Percentiles rank a stretch among this genome's conserved stretches.
Evolutionary conservation across 1,140 invertebrate species (phyloP).

Genomic region (Drosophila sp.): DNA sequence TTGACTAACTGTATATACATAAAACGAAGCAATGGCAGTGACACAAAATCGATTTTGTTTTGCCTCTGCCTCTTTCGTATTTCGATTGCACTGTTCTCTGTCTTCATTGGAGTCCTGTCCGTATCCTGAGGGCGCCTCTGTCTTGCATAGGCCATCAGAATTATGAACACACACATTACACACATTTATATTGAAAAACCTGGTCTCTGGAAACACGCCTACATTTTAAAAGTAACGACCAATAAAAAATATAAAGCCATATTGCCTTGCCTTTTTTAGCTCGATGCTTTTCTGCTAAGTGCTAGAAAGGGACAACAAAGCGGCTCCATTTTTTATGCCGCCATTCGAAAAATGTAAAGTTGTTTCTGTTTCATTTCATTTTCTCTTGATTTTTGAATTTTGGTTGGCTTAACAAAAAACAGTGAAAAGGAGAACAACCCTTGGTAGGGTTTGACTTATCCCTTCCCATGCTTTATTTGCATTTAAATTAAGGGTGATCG

Average conservation of each 20-base stretch:
- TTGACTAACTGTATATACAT: constrained; percentile 25
- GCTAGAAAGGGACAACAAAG: constrained; percentile 9
- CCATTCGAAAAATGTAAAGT: constrained; percentile 51
- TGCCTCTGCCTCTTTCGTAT: constrained; percentile 6
- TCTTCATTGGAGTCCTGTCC: constrained; percentile 9
- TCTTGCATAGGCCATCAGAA: constrained; percentile 46
- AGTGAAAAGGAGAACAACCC: constrained; percentile 10
- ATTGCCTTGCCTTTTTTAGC: constrained; percentile 2
- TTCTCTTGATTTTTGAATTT: constrained; percentile 15
- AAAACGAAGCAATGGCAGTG: constrained; percentile 61
- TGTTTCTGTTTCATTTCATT: constrained; percentile 1
- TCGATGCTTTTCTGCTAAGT: background rate
- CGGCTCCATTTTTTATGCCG: constrained; percentile 26
- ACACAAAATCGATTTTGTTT: constrained; percentile 80
- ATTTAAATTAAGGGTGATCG: constrained; percentile 65
- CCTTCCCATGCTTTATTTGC: constrained; percentile 51
- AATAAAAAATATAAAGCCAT: constrained; percentile 53
- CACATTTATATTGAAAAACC: background rate
- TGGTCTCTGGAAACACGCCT: constrained; percentile 49
- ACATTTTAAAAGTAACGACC: constrained; percentile 52
- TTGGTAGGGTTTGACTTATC: constrained; percentile 7
- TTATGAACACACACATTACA: constrained; percentile 38
- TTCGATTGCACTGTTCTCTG: constrained; percentile 6
- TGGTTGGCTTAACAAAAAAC: constrained; percentile 9
- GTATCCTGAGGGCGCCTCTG: constrained; percentile 17